Base-by-base conservation (phyloP, 2,113 vertebrate species). In the Microtus oregoni region DNA sequence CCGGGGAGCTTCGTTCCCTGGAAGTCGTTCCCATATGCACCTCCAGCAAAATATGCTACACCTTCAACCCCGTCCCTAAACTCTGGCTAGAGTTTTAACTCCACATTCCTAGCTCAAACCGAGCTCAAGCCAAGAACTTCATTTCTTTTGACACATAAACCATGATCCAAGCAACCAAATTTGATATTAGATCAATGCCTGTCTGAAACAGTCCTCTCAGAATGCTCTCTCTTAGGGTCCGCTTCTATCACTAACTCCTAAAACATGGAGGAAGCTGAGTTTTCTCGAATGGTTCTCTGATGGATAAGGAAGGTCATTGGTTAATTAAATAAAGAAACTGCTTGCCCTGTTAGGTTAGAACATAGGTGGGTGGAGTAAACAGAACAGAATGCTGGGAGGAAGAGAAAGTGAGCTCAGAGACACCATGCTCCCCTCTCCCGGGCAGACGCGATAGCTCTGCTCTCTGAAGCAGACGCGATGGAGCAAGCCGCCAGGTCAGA, bases 141-240 rank as follows among this genome's bases (percentile, higher is more conserved):
- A 73, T 58, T 86, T 65, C 79, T 47, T 17, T 75, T 58, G 89
- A 55, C 35, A 38, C 4, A 13, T 61, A 32, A 10, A 52, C 26
- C 38, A 7, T 65, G 76, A 68, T 20, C 83, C 55, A 95, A 78
- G 47, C 41, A 87, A 50, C 47, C 24, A 13, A 52, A 93, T 32
- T 28, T 58, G 41, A 81, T 94, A 76, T 83, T 61, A 79, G 65
- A 63, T 50, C 47, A 50, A 86, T 65, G 72, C 92, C 47, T 92
- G 32, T 35, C 19, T 47, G 52, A 82, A 93, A 79, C 0, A 30
- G 1, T 73, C 44, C 14, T 3, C 28, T 63, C 47, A 2, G 38
- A 82, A 78, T 77, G 52, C 83, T 30, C 38, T 58, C 12, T 47
- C 12, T 61, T 78, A 28, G n/a, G 47, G 12, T 58, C 90, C 32